A percentile compares a stretch with the other conserved stretches of the same genome.
phyloP scores from a whole-genome alignment of 2,113 vertebrate species.

The Gulo gulo region DNA sequence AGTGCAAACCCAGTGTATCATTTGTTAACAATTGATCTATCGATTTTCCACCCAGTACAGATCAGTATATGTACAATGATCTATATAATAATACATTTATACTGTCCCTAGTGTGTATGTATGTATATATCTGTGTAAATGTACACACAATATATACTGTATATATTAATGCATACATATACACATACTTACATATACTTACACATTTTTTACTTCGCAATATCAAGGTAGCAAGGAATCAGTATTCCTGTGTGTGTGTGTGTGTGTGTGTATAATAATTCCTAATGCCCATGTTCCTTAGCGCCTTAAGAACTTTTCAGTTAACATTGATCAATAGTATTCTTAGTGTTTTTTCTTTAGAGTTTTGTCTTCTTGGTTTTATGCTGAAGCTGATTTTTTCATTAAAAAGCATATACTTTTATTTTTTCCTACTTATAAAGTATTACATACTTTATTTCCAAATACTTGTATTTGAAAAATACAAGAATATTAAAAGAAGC shows the following conservation, averaged over 20 bases:
- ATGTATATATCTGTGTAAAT: not conserved
- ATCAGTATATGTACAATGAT: not conserved
- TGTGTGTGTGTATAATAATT: not conserved
- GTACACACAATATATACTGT: too few relatives aligned
- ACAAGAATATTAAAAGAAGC: not conserved
- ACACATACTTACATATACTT: not conserved
- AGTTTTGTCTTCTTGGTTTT: not conserved
- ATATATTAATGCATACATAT: not conserved
- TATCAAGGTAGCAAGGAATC: not conserved
- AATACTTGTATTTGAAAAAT: not conserved
- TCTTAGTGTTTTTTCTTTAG: not conserved
- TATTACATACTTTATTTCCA: not conserved
- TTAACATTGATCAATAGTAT: not conserved
- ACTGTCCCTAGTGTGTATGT: not conserved
- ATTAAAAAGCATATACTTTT: not conserved
- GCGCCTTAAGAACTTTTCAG: not conserved
- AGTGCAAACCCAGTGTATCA: not conserved
- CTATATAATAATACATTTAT: not conserved
- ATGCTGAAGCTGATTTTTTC: not conserved
- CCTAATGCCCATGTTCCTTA: not conserved
- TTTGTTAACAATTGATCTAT: not conserved
- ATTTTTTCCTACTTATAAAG: not conserved
- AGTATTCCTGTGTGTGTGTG: not conserved
- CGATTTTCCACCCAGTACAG: too few relatives aligned
- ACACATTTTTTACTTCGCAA: not conserved